Evolutionary conservation across 2,888 invertebrate species (phyloP).

Genomic region (Orchesella flavescens): DNA sequence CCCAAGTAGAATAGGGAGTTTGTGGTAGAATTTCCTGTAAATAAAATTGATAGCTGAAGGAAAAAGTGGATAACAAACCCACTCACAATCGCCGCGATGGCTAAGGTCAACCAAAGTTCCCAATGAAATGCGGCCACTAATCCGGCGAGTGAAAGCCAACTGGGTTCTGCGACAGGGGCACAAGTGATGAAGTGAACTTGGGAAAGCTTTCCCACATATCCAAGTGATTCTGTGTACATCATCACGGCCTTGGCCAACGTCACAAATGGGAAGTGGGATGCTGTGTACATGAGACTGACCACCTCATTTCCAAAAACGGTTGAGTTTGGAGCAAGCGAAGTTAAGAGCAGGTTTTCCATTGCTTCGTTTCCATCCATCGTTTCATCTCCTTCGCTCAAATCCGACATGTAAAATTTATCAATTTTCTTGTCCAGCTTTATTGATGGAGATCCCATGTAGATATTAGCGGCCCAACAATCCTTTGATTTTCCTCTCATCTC

Average conservation of each 20-base stretch:
- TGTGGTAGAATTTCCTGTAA: neutral
- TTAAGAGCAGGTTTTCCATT: too few relatives aligned
- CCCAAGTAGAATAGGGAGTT: neutral
- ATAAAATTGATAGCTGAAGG: neutral
- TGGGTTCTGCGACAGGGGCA: neutral
- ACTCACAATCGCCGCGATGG: neutral
- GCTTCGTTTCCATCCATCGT: too few relatives aligned
- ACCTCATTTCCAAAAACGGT: neutral
- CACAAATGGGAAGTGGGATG: neutral
- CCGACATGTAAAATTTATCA: too few relatives aligned
- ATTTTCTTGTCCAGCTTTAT: too few relatives aligned
- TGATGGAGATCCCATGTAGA: too few relatives aligned
- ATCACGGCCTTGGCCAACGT: neutral
- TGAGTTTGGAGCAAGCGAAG: neutral
- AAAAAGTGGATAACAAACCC: neutral
- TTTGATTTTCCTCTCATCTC: too few relatives aligned
- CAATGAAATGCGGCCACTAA: neutral
- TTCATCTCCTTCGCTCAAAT: too few relatives aligned
- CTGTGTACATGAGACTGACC: neutral
- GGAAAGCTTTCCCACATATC: neutral
- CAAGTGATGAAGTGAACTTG: neutral
- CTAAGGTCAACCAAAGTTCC: neutral
- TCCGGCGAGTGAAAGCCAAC: neutral
- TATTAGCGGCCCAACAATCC: too few relatives aligned
- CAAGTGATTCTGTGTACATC: neutral